Evolutionary conservation across 2,113 vertebrate genomes (phyloP).

Genomic region (Hydrochoerus hydrochaeris): DNA sequence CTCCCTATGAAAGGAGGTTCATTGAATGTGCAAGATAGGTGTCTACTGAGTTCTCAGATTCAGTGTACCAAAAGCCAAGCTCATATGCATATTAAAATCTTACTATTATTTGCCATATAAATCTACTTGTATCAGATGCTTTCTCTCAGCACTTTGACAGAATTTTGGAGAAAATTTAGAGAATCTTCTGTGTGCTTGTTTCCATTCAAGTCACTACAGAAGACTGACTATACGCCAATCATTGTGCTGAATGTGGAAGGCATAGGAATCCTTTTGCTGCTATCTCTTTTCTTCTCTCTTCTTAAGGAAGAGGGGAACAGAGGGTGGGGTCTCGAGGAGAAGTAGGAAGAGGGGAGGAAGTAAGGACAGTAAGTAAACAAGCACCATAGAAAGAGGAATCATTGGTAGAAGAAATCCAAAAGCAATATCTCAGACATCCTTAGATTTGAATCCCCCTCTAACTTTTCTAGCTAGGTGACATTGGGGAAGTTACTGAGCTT

Average conservation of each 20-base stretch:
- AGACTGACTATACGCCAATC: not conserved
- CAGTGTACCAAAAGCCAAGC: not conserved
- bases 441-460: not conserved
- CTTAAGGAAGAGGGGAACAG: not conserved
- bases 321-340: too few species aligned
- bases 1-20: not conserved
- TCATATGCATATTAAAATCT: not conserved
- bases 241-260: not conserved
- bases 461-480: not conserved
- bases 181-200: not conserved
- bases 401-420: not conserved
- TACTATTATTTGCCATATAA: not conserved
- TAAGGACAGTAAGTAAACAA: not conserved
- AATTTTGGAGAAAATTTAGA: not conserved
- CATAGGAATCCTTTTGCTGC: not conserved
- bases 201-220: not conserved
- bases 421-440: not conserved
- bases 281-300: not conserved
- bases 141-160: not conserved
- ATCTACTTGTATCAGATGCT: not conserved
- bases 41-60: not conserved
- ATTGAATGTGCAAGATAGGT: not conserved
- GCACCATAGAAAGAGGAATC: not conserved
- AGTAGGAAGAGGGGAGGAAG: not conserved
- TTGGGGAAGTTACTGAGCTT: not conserved